A percentile compares a stretch with the other conserved stretches of the same genome.
phyloP scores from a whole-genome alignment of 2,113 vertebrate species.

The Aleadryas rufinucha region DNA sequence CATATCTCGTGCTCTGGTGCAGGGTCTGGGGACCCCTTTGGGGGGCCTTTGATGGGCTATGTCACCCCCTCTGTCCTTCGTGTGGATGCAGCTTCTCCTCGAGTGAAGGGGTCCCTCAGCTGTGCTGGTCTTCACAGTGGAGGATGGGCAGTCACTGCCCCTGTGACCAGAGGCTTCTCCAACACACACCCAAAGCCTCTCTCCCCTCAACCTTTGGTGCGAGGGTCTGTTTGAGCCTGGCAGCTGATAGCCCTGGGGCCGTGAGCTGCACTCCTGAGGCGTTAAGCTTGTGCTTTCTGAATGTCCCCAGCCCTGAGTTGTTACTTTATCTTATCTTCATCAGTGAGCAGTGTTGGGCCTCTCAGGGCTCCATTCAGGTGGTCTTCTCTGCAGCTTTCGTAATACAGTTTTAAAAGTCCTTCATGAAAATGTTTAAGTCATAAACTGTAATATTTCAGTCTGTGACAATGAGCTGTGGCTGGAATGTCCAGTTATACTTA shows the following conservation, averaged over 20 bases:
- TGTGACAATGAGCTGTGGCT: neutral
- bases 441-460: neutral
- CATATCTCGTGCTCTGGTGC: neutral
- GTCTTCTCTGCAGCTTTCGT: neutral
- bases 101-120: too few species aligned
- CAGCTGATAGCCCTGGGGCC: neutral
- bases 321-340: neutral
- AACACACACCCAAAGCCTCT: neutral
- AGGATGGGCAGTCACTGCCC: too few species aligned
- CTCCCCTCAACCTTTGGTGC: neutral
- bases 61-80: too few species aligned
- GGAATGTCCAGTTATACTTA: neutral
- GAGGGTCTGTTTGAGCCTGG: neutral
- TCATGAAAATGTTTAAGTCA: neutral
- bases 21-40: neutral
- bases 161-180: neutral
- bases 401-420: neutral
- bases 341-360: neutral
- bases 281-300: neutral
- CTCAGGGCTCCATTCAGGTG: neutral
- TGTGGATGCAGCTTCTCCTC: too few species aligned
- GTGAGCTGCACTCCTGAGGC: neutral
- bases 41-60: too few species aligned
- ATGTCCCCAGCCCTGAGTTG: neutral
- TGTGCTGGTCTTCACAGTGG: too few species aligned